Conservation (phyloP, 2,888 invertebrate species). For the Drosophila ezoana region DNA sequence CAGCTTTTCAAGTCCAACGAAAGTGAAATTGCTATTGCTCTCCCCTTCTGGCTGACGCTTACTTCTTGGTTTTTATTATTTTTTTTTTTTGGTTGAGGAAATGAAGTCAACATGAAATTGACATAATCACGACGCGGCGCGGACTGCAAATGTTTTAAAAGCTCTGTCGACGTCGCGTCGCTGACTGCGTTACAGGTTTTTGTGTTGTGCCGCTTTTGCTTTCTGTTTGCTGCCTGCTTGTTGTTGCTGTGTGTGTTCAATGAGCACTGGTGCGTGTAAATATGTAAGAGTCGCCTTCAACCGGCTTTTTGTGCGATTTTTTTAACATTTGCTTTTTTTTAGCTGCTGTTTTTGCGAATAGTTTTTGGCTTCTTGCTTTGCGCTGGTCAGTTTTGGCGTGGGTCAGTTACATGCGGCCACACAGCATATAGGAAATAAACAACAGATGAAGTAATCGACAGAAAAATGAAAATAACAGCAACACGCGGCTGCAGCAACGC, state of each 20-base stretch:
- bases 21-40: slow-evolving; percentile 72
- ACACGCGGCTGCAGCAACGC: slow-evolving; percentile 28
- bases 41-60: slow-evolving; percentile 20
- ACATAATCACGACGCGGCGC: slow-evolving; percentile 72
- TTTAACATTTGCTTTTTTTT: slow-evolving; percentile 8
- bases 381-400: slow-evolving; percentile 72
- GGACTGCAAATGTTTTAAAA: slow-evolving; percentile 71
- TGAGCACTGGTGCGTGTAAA: slow-evolving; percentile 80
- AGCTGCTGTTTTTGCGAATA: slow-evolving; percentile 16
- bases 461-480: slow-evolving; percentile 47
- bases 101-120: slow-evolving; percentile 80
- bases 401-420: slow-evolving; percentile 50
- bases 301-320: slow-evolving; percentile 75
- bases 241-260: slow-evolving; percentile 69
- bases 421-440: slow-evolving; percentile 72
- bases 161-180: slow-evolving; percentile 46
- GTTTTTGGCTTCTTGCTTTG: slow-evolving; percentile 48
- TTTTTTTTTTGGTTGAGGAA: slow-evolving; percentile 63
- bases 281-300: slow-evolving; percentile 81
- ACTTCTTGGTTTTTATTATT: neutral
- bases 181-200: slow-evolving; percentile 72
- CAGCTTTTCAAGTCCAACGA: slow-evolving; percentile 80
- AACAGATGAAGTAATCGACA: slow-evolving; percentile 70
- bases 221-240: slow-evolving; percentile 43
- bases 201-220: slow-evolving; percentile 70